Evolutionary conservation across 1,140 invertebrate genomes (phyloP).

Genomic region (Macrobrachium nipponense): DNA sequence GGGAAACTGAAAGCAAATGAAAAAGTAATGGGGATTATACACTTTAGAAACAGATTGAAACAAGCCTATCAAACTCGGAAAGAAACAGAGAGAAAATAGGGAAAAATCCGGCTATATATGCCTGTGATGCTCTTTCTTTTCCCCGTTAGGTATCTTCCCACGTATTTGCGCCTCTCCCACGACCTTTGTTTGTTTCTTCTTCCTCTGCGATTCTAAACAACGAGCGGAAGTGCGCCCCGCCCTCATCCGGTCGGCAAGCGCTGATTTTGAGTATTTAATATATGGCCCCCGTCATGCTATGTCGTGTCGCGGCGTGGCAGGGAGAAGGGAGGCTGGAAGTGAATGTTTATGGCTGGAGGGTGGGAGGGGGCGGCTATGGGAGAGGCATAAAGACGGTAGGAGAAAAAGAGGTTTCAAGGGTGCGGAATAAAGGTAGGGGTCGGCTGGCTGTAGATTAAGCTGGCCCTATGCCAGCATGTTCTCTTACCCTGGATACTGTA

Average conservation of each 20-base stretch:
- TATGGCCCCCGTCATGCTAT: too few species aligned
- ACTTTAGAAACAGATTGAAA: neutral
- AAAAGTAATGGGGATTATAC: neutral
- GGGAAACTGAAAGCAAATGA: neutral
- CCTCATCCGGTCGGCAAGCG: neutral
- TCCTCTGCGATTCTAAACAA: constrained; percentile 18
- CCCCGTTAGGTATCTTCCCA: neutral
- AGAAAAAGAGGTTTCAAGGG: too few species aligned
- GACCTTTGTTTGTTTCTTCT: constrained; percentile 11
- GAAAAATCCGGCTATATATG: neutral
- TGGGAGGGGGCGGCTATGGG: too few species aligned
- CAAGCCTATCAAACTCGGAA: neutral
- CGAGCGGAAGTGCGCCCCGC: neutral
- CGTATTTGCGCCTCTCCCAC: neutral
- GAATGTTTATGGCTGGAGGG: too few species aligned
- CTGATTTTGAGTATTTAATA: too few species aligned
- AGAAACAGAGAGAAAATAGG: neutral
- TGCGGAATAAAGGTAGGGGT: too few species aligned
- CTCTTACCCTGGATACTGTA: too few species aligned
- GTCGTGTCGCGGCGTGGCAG: too few species aligned
- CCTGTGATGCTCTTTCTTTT: neutral
- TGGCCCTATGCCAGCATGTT: too few species aligned
- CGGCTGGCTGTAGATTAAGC: too few species aligned
- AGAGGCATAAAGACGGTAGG: too few species aligned
- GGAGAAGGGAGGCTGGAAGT: too few species aligned